Base-by-base conservation (phyloP, 2,113 vertebrate genomes). In the Sitta europaea region DNA sequence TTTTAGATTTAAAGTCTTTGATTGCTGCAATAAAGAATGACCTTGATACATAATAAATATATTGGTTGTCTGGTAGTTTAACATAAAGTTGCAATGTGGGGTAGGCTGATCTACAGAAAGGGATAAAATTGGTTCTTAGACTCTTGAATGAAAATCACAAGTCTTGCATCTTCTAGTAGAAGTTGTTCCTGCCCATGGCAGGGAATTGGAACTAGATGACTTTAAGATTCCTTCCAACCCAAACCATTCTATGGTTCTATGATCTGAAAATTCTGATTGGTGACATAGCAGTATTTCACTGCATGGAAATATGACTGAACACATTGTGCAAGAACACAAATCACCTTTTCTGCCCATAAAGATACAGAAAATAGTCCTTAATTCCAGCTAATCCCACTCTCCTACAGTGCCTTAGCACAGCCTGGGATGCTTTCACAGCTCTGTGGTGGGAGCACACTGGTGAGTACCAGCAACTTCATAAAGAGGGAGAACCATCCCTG, bases 21-120 rank as follows among this genome's bases (percentile, higher is more conserved):
- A 66, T 73, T 95, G n/a, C 33, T 73, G n/a, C 31, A 77, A 63
- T 79, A 76, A 86, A 74, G 20, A 77, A 68, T 68, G 53, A 86
- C 63, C 68, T 86, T 77, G 63, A 53, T 71, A 35, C n/a, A 81
- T 67, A 90, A 92, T 51, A 90, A 75, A 90, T 22, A 23, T 35
- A 23, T 55, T 71, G 43, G 36, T 50, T 76, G 36, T n/a, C 63
- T 88, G 36, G 8, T 63, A 65, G 31, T 53, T 76, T 31, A 75
- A 42, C 15, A 66, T 36, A 15, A 67, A 80, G 12, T 29, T 74
- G 40, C 53, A 40, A 3, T 8, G 5, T 50, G 12, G 8, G 5
- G 5, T 47, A 73, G 20, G 24, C 19, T 59, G 38, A 15, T 91
- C 55, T 48, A 54, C 20, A 88, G 48, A 62, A 77, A 72, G 20